Percentiles rank a stretch among this genome's conserved stretches.
These are phyloP conservation scores for Eciton burchellii DNA, from an alignment of 1,140 invertebrate genomes.

Conservation along the genomic window DNA sequence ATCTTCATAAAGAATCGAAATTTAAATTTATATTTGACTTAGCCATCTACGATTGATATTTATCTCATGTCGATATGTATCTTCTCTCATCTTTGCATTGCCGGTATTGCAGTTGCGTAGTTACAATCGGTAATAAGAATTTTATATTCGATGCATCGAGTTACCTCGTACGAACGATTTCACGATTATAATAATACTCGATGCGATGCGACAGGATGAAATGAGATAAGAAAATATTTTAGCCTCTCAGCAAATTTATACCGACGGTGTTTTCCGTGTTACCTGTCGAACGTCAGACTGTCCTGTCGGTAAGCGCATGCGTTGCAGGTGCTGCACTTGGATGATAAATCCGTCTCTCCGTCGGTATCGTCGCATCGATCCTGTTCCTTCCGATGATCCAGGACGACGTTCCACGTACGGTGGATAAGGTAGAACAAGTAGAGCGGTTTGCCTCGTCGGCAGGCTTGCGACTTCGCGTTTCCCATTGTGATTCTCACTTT, in stretches of 20 bases:
- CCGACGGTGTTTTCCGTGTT: constrained; percentile 35
- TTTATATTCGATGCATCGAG: no score
- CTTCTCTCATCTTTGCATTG: no score
- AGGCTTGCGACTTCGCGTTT: constrained; percentile 78
- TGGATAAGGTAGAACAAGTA: constrained; percentile 89
- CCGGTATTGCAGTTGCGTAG: no score
- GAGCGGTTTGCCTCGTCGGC: constrained; percentile 84
- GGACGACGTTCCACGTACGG: constrained; percentile 89
- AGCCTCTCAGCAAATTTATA: no score
- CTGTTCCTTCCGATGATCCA: constrained; percentile 84
- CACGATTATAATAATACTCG: neutral
- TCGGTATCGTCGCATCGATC: constrained; percentile 76
- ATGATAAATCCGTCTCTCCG: constrained; percentile 79
- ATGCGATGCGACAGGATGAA: neutral
- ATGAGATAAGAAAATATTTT: no score
- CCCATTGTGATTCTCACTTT: constrained; percentile 74
- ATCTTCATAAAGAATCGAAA: no score
- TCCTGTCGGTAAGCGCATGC: constrained; percentile 80
- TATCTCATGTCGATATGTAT: no score
- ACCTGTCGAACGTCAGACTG: constrained; percentile 83
- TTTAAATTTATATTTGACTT: no score
- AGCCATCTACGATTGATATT: no score
- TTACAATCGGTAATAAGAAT: no score
- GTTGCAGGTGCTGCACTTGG: constrained; percentile 80
- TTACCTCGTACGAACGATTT: no score